These are phyloP conservation scores for Anhinga rufa DNA, from an alignment of 2,113 vertebrate species.

Conservation along the genomic window DNA sequence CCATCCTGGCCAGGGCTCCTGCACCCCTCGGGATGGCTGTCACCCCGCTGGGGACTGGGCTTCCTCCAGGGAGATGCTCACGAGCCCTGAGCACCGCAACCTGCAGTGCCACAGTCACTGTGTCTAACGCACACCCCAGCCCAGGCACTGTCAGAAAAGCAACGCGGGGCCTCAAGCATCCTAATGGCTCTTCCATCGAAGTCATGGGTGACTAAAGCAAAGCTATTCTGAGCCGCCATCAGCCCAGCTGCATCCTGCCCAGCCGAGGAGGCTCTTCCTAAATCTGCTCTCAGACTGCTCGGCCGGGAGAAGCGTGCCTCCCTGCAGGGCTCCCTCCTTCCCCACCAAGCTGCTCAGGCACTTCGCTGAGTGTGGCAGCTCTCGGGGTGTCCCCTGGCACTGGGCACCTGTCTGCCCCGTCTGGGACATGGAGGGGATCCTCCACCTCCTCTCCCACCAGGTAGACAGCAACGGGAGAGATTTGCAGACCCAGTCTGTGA, in stretches of 20 bases:
- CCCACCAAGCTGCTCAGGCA: accelerated
- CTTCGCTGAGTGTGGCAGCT: neutral
- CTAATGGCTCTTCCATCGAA: neutral
- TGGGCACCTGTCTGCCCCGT: neutral
- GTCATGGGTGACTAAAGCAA: neutral
- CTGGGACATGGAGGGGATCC: accelerated
- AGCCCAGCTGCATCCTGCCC: neutral
- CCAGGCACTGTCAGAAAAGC: neutral
- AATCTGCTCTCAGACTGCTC: accelerated
- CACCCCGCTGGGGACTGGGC: accelerated
- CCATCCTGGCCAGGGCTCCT: neutral
- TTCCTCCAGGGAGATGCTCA: neutral
- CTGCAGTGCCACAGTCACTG: accelerated
- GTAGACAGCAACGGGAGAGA: neutral
- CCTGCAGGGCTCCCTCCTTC: neutral
- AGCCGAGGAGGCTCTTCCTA: neutral
- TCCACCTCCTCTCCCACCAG: neutral
- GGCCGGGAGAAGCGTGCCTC: accelerated
- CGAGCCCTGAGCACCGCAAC: too few species aligned
- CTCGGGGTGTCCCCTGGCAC: neutral
- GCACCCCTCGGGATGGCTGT: neutral
- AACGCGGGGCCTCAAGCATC: neutral
- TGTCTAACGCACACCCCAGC: accelerated
- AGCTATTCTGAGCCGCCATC: accelerated
- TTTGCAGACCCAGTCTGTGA: neutral